Evolutionary conservation across 2,797 vertebrate species (phyloP).

Genomic region (Tapirus indicus): DNA sequence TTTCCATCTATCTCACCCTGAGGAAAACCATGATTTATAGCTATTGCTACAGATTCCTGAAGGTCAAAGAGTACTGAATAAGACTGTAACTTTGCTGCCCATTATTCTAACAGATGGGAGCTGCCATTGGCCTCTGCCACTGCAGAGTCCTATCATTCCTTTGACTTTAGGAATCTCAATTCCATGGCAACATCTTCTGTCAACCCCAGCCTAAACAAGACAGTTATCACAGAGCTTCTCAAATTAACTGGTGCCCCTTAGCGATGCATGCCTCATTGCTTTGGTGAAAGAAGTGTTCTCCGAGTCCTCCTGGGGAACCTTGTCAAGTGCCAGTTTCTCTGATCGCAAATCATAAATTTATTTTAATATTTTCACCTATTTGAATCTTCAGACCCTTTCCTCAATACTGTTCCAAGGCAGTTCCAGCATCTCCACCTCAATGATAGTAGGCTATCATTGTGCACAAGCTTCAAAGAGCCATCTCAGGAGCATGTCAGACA

Average conservation of each 20-base stretch:
- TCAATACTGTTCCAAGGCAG: not conserved
- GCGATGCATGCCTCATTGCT: not conserved
- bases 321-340: not conserved
- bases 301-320: not conserved
- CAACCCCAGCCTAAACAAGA: not conserved
- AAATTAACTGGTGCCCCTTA: not conserved
- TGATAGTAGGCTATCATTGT: not conserved
- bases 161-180: not conserved
- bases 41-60: not conserved
- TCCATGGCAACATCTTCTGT: not conserved
- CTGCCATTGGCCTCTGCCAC: not conserved
- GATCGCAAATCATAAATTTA: not conserved
- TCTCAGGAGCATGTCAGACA: not conserved
- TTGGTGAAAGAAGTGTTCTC: not conserved
- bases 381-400: not conserved
- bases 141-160: not conserved
- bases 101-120: not conserved
- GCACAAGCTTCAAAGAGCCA: not conserved
- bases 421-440: not conserved
- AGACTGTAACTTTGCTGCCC: not conserved
- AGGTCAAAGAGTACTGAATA: not conserved
- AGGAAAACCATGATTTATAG: not conserved
- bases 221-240: not conserved
- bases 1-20: not conserved
- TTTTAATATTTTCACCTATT: not conserved